Evolutionary conservation across 2,113 vertebrate genomes (phyloP), one percentile per base, ranked within the genome.

Genomic region (Phaethon lepturus): DNA sequence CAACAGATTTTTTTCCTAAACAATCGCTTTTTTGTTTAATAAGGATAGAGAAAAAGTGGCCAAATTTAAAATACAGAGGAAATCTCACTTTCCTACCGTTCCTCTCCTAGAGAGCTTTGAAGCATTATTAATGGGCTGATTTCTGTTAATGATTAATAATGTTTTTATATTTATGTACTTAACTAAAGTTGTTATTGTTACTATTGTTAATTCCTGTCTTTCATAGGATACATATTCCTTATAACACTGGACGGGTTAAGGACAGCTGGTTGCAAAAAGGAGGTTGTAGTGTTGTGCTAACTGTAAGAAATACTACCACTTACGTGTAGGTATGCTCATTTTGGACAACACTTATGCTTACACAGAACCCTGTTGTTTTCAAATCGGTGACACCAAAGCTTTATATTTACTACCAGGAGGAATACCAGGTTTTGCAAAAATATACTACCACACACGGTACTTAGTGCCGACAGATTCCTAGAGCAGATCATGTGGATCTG

Each of bases 61-160:
- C 74, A 47, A 69, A 26, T 75, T 40, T 72, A 52, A 95, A 93
- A 87, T 44, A 26, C 1, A 38, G 76, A 71, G 56, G 69, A 92
- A 92, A 76, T 52, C 45, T 80, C 45, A 3, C 18, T 88, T 91
- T 60, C 49, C 28, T 66, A 5, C 68, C 13, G 13, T 49, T 71
- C n/a, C 38, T 66, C 78, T 92, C 80, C 60, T 33, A 26, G 52
- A 76, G 68, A 75, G 38, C 56, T 86, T 60, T 53, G 58, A 87
- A 76, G 17, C 40, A 5, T 64, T 84, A 76, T 80, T 52, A 80
- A 79, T 47, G 68, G 42, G 24, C 53, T 47, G 58, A 42, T 87
- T 84, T 72, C 63, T 90, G 49, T 93, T 72, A 67, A 58, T 88
- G 68, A 76, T 92, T 80, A 94, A 96, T 56, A 66, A 31, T 8